These are phyloP conservation scores for Smutsia gigantea DNA, from an alignment of 2,797 vertebrate genomes.

Conservation along the genomic window DNA sequence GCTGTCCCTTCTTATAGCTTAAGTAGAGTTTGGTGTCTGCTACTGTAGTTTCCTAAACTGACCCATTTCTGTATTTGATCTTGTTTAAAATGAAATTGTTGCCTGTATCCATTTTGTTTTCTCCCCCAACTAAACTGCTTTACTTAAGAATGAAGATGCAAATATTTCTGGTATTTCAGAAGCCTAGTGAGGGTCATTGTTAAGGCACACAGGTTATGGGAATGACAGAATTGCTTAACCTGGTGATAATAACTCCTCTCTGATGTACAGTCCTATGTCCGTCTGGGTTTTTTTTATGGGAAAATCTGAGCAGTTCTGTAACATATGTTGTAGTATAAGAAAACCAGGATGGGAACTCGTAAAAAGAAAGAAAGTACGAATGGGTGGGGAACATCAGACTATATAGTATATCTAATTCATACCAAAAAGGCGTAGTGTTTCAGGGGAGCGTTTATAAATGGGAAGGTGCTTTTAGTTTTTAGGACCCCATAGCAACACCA, in stretches of 20 bases:
- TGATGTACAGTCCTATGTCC: background rate
- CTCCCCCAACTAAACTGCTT: background rate
- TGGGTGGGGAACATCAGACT: background rate
- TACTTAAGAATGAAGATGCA: constrained; percentile 19
- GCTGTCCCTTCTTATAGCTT: background rate
- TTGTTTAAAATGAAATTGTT: constrained; percentile 3
- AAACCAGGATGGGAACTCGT: constrained; percentile 4
- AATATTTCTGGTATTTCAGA: constrained; percentile 45
- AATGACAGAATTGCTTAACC: background rate
- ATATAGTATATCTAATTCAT: background rate
- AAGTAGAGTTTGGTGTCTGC: background rate
- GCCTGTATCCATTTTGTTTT: background rate
- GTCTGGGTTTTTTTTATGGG: background rate
- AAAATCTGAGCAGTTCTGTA: constrained; percentile 26
- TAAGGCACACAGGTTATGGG: background rate
- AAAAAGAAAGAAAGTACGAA: background rate
- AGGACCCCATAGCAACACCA: background rate
- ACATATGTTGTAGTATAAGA: background rate
- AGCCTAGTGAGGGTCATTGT: background rate
- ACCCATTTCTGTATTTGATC: background rate
- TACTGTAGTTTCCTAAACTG: background rate
- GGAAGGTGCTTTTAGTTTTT: constrained; percentile 33
- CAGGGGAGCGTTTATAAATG: constrained; percentile 5
- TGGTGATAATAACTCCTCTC: background rate
- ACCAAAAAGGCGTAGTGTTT: constrained; percentile 40